These are phyloP conservation scores for Coreoperca whiteheadi DNA, from an alignment of 2,113 vertebrate genomes.

Conservation along the genomic window DNA sequence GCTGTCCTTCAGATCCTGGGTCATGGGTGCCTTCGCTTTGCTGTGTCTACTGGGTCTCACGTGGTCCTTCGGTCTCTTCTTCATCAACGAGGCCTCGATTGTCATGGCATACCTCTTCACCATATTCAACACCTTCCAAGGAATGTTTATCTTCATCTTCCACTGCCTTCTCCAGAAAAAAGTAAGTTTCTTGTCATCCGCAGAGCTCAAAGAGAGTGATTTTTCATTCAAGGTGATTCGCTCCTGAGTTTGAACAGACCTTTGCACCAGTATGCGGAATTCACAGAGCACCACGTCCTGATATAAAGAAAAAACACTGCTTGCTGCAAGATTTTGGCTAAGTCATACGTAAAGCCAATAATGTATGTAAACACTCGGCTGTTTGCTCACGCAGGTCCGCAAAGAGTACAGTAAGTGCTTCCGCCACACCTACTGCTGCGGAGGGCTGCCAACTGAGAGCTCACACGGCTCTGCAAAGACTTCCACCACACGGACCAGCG, in stretches of 20 bases:
- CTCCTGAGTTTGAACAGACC: constrained; percentile 15
- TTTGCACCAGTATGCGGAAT: constrained; percentile 5
- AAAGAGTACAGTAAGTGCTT: constrained; percentile 99
- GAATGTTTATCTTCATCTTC: constrained; percentile 99
- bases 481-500: constrained; percentile 94
- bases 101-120: constrained; percentile 99
- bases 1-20: constrained; percentile 92
- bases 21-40: constrained; percentile 96
- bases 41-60: constrained; percentile 96
- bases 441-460: constrained; percentile 93
- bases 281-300: constrained; percentile 19
- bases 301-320: constrained; percentile 58
- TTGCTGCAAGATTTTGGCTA: constrained; percentile 21
- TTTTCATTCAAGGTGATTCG: constrained; percentile 39
- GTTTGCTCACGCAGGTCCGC: constrained; percentile 88
- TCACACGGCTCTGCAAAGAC: constrained; percentile 96
- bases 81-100: constrained; percentile 94
- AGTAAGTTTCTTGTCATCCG: constrained; percentile 81
- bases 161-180: constrained; percentile 99
- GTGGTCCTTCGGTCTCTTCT: constrained; percentile 98
- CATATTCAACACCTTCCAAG: constrained; percentile 98
- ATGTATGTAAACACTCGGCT: constrained; percentile 50
- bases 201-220: not conserved
- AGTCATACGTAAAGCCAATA: constrained; percentile 69
- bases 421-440: constrained; percentile 96